These are phyloP conservation scores for Hymenopus coronatus DNA, from an alignment of 2,888 invertebrate species.

Conservation along the genomic window DNA sequence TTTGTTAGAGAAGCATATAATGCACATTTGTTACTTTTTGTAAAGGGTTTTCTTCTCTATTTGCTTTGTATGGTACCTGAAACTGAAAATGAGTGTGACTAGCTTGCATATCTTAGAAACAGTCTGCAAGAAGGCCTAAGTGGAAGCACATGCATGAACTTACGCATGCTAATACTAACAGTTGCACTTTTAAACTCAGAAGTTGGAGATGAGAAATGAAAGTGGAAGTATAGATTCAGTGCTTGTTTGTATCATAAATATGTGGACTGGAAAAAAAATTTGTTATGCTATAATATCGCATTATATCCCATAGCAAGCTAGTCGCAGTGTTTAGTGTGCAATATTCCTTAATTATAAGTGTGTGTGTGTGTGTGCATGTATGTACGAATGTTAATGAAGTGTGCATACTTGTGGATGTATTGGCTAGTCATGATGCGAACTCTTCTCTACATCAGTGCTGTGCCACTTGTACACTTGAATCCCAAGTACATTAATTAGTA, in stretches of 20 bases:
- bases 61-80: background rate
- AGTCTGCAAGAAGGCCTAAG: background rate
- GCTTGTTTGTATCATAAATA: background rate
- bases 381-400: background rate
- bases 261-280: background rate
- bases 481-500: background rate
- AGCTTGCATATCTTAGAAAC: background rate
- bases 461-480: background rate
- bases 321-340: background rate
- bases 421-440: background rate
- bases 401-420: background rate
- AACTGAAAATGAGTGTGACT: background rate
- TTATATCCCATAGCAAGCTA: background rate
- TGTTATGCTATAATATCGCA: background rate
- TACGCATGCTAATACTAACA: background rate
- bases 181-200: background rate
- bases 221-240: background rate
- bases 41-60: background rate
- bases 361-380: background rate
- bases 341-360: background rate
- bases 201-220: background rate
- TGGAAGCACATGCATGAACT: background rate
- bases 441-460: background rate
- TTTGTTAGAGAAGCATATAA: background rate
- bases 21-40: background rate